These are phyloP conservation scores for Eristalinus aeneus DNA, from an alignment of 2,888 invertebrate species.

Conservation along the genomic window DNA sequence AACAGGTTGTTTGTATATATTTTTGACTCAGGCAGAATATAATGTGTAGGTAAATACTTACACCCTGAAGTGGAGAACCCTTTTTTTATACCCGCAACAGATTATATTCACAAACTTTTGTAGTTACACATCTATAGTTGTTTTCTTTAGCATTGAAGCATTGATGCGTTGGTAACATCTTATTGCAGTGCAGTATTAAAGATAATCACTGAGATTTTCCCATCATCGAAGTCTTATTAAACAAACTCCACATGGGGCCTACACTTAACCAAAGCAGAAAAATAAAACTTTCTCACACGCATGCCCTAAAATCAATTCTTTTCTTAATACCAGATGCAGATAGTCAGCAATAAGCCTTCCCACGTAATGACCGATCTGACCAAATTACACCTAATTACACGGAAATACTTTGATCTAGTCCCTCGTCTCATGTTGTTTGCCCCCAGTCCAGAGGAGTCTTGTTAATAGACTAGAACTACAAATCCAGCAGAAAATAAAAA, in stretches of 20 bases:
- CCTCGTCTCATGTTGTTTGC: neutral
- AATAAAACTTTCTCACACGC: slow-evolving; percentile 49
- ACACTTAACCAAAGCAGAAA: slow-evolving; percentile 4
- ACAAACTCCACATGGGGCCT: neutral
- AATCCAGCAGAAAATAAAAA: neutral
- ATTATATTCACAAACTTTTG: too few species aligned
- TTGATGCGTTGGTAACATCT: too few species aligned
- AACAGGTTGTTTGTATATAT: too few species aligned
- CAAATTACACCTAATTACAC: slow-evolving; percentile 62
- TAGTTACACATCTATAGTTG: too few species aligned
- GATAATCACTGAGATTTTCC: neutral
- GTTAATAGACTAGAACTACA: slow-evolving; percentile 63
- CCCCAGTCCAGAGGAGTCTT: slow-evolving; percentile 4
- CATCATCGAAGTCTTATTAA: neutral
- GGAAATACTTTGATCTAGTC: slow-evolving; percentile 62
- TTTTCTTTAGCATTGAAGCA: too few species aligned
- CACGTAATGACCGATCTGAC: slow-evolving; percentile 32
- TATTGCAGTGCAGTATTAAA: too few species aligned
- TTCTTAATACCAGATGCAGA: slow-evolving; percentile 8
- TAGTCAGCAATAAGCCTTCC: neutral
- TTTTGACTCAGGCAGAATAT: too few species aligned
- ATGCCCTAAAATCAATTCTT: slow-evolving; percentile 61
- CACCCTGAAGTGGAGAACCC: too few species aligned
- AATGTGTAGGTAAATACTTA: too few species aligned
- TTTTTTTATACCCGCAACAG: too few species aligned